Conservation (phyloP, 1,140 invertebrate species). For the Triops longicaudatus region DNA sequence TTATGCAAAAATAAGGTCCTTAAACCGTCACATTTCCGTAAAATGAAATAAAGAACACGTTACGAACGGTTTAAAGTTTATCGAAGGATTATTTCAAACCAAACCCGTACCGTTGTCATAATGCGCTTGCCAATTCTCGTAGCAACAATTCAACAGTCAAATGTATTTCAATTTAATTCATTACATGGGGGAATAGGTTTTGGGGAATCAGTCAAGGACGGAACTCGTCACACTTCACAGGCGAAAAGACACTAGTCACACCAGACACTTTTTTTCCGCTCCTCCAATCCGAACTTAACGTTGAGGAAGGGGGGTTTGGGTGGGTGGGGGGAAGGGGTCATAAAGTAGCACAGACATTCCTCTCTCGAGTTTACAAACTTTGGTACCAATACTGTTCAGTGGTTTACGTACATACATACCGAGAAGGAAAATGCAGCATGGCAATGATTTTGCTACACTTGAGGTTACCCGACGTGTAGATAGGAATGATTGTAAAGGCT, state of each 20-base stretch:
- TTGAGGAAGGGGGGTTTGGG: background rate
- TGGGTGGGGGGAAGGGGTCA: background rate
- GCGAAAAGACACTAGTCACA: background rate
- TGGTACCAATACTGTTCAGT: slow-evolving; percentile 6
- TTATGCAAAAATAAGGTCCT: background rate
- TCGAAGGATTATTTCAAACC: background rate
- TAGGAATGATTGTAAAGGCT: slow-evolving; percentile 3
- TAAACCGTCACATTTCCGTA: background rate
- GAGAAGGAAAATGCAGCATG: background rate
- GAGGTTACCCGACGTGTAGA: background rate
- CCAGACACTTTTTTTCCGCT: background rate
- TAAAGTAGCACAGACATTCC: background rate
- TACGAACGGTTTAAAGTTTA: background rate
- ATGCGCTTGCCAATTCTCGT: background rate
- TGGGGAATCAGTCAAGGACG: background rate
- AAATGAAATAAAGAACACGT: background rate
- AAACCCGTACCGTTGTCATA: background rate
- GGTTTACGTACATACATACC: background rate
- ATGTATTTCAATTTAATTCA: background rate
- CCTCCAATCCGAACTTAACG: background rate
- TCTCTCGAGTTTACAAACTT: background rate
- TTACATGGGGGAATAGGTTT: background rate
- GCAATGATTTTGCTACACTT: background rate
- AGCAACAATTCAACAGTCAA: background rate
- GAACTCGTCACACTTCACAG: background rate